Evolutionary conservation across 2,888 invertebrate species (phyloP), one percentile per base, ranked within the genome.

Genomic region (Netelia virgata): DNA sequence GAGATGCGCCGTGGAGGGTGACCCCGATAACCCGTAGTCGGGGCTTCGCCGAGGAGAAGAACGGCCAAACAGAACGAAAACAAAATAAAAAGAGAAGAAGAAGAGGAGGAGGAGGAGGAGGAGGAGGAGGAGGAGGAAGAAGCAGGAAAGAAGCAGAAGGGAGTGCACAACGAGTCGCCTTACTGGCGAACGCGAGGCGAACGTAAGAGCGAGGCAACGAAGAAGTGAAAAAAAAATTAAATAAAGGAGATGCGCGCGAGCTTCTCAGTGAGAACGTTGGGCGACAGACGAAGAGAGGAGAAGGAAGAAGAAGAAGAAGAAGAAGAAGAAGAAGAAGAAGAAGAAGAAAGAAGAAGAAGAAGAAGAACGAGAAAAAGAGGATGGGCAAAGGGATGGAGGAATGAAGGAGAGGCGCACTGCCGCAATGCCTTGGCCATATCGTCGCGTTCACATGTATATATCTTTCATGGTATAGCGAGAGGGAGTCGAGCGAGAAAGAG

Each of bases 21-120:
- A 92, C 92, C 92, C 89, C 89, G 89, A 89, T 92, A 92, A 92
- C 92, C 92, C 89, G 86, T 88, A 88, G 89, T 89, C 90, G 90
- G 90, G 90, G 88, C 90, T 88, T 77, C 79, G 86, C 78, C 82
- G 81, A 83, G 66, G 50, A 53, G 53, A 69, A 70, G 47, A 47
- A 53, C 53, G 53, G 68, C 10, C 43, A 70, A 36, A 59, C 36
- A 59, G 47, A 64, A 72, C 23, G 57, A 75, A 41, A 55, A 68
- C 23, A 36, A 64, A 57, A 53, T 14, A 63, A 80, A 47, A 64
- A 85, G 78, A n/a, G n/a, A n/a, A 83, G 87, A 85, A 43, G 64
- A 73, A 70, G 68, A 63, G 85, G 88, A 78, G 78, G 64, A 66
- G 79, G 69, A 79, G 78, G 47, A 87, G 83, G 77, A 83, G 78